Evolutionary conservation across 2,797 vertebrate species (phyloP).

Genomic region (Hyperoplus lanceolatus): DNA sequence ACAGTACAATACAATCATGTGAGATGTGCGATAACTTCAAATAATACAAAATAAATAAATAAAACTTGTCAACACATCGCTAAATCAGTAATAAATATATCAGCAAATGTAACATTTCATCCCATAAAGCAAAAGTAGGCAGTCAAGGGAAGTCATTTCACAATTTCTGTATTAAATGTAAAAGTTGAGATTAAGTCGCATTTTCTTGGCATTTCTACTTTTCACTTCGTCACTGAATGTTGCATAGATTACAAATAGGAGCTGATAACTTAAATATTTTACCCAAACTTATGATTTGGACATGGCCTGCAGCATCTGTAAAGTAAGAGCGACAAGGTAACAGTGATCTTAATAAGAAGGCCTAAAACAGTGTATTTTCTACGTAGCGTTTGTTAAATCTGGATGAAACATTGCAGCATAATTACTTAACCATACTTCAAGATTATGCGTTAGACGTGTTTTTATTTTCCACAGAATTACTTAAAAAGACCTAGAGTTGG

Average conservation of each 20-base stretch:
- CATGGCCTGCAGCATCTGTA: conserved; percentile 51
- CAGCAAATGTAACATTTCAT: conserved; percentile 59
- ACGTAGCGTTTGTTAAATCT: conserved; percentile 66
- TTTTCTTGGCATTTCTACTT: conserved; percentile 46
- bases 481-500: conserved; percentile 72
- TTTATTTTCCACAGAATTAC: conserved; percentile 76
- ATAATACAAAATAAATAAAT: conserved; percentile 54
- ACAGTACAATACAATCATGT: conserved; percentile 89
- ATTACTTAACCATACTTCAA: conserved; percentile 78
- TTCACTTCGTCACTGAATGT: conserved; percentile 68
- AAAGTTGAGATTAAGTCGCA: conserved; percentile 51
- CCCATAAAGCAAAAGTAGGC: conserved; percentile 57
- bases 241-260: conserved; percentile 87
- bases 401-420: conserved; percentile 68
- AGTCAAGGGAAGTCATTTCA: conserved; percentile 45
- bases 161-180: conserved; percentile 31
- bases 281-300: conserved; percentile 55
- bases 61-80: conserved; percentile 68
- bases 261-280: conserved; percentile 57
- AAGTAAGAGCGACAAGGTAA: conserved; percentile 57
- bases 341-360: conserved; percentile 64
- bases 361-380: conserved; percentile 62
- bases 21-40: conserved; percentile 83
- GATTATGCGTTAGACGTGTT: conserved; percentile 75
- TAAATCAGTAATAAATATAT: conserved; percentile 58